A percentile compares a stretch with the other conserved stretches of the same genome.
phyloP scores from a whole-genome alignment of 2,113 vertebrate species.

The Tonatia bakeri region DNA sequence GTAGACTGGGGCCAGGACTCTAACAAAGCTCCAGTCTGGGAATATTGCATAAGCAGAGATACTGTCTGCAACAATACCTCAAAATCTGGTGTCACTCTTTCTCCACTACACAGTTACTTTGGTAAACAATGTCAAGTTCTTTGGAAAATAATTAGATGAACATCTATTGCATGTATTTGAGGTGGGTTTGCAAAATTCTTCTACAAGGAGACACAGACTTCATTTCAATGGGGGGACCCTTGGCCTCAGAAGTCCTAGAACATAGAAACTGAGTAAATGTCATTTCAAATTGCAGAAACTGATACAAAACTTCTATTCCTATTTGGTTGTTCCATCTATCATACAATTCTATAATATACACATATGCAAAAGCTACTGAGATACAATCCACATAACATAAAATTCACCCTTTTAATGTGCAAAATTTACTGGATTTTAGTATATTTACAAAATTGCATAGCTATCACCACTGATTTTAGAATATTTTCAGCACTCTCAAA shows the following conservation, averaged over 20 bases:
- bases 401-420: neutral
- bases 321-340: neutral
- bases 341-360: neutral
- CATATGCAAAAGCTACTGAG: neutral
- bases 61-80: neutral
- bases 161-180: neutral
- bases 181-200: neutral
- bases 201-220: neutral
- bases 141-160: neutral
- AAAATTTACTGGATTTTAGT: neutral
- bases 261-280: neutral
- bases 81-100: neutral
- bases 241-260: neutral
- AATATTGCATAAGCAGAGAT: neutral
- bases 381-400: neutral
- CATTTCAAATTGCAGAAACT: neutral
- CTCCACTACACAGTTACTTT: neutral
- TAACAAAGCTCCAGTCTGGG: neutral
- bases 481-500: neutral
- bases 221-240: neutral
- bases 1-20: neutral
- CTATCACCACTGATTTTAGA: neutral
- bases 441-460: neutral
- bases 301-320: neutral
- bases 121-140: neutral